Conservation (phyloP, 2,797 vertebrate genomes). For the Xiphophorus birchmanni region DNA sequence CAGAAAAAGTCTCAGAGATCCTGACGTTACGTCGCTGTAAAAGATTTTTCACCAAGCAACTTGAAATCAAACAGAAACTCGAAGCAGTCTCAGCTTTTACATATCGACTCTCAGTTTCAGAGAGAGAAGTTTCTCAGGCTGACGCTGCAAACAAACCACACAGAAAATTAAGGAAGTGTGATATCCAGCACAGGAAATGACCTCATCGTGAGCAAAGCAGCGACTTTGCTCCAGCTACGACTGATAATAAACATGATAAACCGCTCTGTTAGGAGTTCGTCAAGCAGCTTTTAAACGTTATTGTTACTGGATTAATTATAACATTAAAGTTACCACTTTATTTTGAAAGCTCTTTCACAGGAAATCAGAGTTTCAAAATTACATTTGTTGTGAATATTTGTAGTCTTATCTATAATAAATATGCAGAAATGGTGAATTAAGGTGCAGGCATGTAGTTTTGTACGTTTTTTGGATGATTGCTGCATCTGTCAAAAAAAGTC, state of each 20-base stretch:
- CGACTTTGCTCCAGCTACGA: slow-evolving; percentile 2
- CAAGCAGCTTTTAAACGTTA: background rate
- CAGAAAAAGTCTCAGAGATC: background rate
- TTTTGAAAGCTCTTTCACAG: background rate
- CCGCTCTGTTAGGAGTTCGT: background rate
- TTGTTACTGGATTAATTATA: background rate
- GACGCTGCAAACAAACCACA: background rate
- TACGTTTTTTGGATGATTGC: background rate
- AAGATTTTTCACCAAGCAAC: background rate
- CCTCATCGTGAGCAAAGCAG: slow-evolving; percentile 25
- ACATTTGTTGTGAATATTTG: background rate
- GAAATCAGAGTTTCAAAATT: background rate
- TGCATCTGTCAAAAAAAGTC: background rate
- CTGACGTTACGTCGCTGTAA: background rate
- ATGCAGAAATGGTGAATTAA: background rate
- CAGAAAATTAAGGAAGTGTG: slow-evolving; percentile 51
- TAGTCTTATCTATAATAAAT: background rate
- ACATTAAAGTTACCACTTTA: background rate
- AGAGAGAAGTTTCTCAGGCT: background rate
- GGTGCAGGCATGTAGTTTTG: background rate
- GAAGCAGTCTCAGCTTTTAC: background rate
- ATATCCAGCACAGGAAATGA: slow-evolving; percentile 57
- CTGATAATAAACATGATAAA: too few relatives aligned
- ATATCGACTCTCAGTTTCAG: background rate
- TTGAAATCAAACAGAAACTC: background rate